Evolutionary conservation across 2,888 invertebrate species (phyloP), one percentile per base, ranked within the genome.

Genomic region (Agrochola lychnidis): DNA sequence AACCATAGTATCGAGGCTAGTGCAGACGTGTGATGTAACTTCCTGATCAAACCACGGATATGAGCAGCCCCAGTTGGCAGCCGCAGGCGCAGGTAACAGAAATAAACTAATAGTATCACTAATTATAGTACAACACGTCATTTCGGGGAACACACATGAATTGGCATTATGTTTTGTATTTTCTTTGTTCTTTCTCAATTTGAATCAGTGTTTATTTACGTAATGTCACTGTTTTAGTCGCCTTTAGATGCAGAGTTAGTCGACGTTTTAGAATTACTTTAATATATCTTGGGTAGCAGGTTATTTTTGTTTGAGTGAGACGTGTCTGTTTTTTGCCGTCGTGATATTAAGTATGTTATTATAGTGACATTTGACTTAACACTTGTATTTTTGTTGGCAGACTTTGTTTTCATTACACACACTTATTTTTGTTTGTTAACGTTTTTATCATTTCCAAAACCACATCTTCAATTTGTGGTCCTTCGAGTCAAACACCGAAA

Each of bases 21-120:
- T 72, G 82, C 84, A 88, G 88, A 84, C 84, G 80, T 76, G 85
- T 93, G 93, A 92, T 91, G 93, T 88, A 93, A 94, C 91, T 93
- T 94, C 93, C 94, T 93, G 91, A 90, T 90, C 73, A 73, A 76
- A 83, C 70, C 83, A 79, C 88, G 90, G 87, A 88, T 88, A 70
- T 78, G 86, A 83, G 88, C 86, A 91, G 86, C 82, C 80, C 92
- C 88, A 92, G 89, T 92, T 92, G 93, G 93, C 92, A 75, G 67
- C 62, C 40, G 66, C 89, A 87, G 86, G 81, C 69, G 69, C 91
- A 90, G 87, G 87, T 88, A 84, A 83, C 88, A 79, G 81, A 91
- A 92, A 92, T 91, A 91, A 88, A 88, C 83, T 82, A 80, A 82
- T 88, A 89, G 89, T 89, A 89, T 74, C 78, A 83, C 88, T 91